Conservation (phyloP, 2,113 vertebrate genomes). For the Periophthalmus modestus region DNA sequence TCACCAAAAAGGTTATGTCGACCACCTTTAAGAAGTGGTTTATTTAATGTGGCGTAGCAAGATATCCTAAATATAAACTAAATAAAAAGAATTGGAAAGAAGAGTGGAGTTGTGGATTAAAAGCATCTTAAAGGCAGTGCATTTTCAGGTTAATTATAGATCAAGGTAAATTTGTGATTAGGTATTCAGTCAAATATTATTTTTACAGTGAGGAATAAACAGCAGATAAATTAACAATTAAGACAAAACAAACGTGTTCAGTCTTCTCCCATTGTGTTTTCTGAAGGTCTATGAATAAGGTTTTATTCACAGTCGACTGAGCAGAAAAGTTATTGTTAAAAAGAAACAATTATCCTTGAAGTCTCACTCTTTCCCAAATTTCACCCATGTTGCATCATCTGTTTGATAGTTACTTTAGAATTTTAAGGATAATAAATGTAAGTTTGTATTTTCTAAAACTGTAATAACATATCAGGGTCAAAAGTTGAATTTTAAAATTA, state of each 20-base stretch:
- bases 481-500: too few species aligned
- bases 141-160: too few species aligned
- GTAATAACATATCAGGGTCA: too few species aligned
- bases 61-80: too few species aligned
- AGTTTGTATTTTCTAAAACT: not conserved
- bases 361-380: not conserved
- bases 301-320: not conserved
- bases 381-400: not conserved
- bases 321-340: slow-evolving; percentile 3
- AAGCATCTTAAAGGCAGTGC: too few species aligned
- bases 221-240: not conserved
- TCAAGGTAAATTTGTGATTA: too few species aligned
- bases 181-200: not conserved
- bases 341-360: not conserved
- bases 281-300: not conserved
- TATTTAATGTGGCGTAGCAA: too few species aligned
- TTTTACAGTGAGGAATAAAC: not conserved
- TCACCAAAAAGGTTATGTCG: too few species aligned
- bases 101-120: too few species aligned
- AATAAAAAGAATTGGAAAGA: too few species aligned
- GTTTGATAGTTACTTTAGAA: not conserved
- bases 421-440: not conserved
- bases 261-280: not conserved
- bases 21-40: too few species aligned
- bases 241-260: not conserved